Percentiles rank a stretch among this genome's conserved stretches.
These are phyloP conservation scores for Xestobium rufovillosum DNA, from an alignment of 2,888 invertebrate species.

Conservation along the genomic window DNA sequence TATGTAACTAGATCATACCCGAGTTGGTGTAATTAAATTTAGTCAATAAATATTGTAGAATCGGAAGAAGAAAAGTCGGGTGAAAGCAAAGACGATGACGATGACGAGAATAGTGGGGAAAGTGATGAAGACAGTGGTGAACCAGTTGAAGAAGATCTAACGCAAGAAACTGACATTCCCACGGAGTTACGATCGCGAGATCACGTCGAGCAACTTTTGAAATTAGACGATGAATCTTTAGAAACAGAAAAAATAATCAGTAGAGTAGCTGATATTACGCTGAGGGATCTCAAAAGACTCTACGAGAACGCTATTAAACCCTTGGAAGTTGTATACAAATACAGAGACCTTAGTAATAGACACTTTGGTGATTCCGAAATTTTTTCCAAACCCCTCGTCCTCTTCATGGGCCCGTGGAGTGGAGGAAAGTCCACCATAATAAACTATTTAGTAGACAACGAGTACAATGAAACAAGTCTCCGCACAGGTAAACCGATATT, in stretches of 20 bases:
- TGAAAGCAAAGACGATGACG: constrained; percentile 2
- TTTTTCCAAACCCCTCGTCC: constrained; percentile 84
- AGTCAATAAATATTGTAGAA: too few relatives aligned
- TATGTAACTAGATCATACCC: too few relatives aligned
- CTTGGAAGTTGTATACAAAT: constrained; percentile 83
- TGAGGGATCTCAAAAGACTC: constrained; percentile 76
- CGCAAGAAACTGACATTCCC: constrained; percentile 65
- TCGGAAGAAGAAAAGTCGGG: too few relatives aligned
- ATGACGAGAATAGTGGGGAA: constrained; percentile 5
- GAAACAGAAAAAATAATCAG: constrained; percentile 63
- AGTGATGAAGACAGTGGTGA: constrained; percentile 25
- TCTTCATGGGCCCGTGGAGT: constrained; percentile 96
- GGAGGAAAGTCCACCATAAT: constrained; percentile 92
- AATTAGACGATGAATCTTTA: constrained; percentile 68
- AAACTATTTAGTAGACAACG: constrained; percentile 84
- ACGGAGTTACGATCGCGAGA: constrained; percentile 69
- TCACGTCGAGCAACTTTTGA: constrained; percentile 72
- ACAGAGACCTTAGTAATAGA: constrained; percentile 83
- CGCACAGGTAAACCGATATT: constrained; percentile 68
- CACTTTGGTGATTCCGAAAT: constrained; percentile 93
- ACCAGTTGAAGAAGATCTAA: constrained; percentile 48
- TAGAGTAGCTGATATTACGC: constrained; percentile 67
- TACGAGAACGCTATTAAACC: constrained; percentile 86
- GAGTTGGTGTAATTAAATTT: too few relatives aligned
- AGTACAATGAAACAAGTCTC: constrained; percentile 73